Base-by-base conservation (phyloP, 2,113 vertebrate species). In the Prunella fulvescens region DNA sequence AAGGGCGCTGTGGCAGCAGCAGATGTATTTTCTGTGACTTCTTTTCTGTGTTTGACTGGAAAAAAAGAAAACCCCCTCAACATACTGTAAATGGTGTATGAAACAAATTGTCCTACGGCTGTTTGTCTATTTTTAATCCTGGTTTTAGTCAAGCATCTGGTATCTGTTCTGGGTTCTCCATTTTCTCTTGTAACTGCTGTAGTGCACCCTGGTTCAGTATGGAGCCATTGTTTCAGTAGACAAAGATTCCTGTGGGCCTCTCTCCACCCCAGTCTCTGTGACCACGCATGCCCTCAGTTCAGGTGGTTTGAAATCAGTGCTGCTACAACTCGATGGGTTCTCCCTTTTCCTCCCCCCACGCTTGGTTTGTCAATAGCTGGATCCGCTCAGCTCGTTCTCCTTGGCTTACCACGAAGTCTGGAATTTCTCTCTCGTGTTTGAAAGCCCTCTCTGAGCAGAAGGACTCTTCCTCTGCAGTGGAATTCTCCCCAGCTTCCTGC, bases 51-150 rank as follows among this genome's bases (percentile, higher is more conserved):
- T 96, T 90, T 93, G 73, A 84, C 76, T 81, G 78, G 83, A 51
- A 61, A 82, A 81, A 73, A 77, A 47, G 28, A 62, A 90, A 83
- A 60, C 11, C 13, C n/a, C 45, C 60, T 60, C 65, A 48, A 42
- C 85, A 71, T 94, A 65, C 95, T 98, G 97, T 98, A 98, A 98
- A 98, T 98, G 91, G 96, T 98, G 96, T 98, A 98, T 92, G 97
- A 97, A 98, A 93, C 94, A 93, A 97, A 94, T 89, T 35, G 86
- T 96, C 97, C 96, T 94, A 40, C 57, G 10, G 96, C 39, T 86
- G 77, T 97, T 94, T 92, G 96, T 97, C 97, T 96, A 14, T 95
- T 96, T 97, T 94, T 92, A 95, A 72, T 42, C 96, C 97, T 81
- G 92, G 90, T 61, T 98, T 97, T 95, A 97, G 97, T 97, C 96